Conservation (phyloP, 2,113 vertebrate species). For the Rhagologus leucostigma region DNA sequence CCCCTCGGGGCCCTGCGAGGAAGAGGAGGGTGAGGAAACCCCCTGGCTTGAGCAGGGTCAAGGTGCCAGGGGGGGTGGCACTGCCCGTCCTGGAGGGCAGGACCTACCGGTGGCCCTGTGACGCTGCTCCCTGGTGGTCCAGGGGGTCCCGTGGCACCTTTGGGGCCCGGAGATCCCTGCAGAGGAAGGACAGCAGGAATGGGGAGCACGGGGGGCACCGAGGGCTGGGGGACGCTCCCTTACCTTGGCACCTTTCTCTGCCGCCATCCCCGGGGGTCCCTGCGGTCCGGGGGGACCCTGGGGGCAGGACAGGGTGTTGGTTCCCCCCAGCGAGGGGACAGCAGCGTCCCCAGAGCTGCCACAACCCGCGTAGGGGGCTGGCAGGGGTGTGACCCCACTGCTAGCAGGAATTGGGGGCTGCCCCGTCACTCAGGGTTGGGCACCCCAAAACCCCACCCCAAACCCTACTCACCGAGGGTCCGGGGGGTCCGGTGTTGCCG, state of each 20-base stretch:
- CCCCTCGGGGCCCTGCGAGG: slow-evolving; percentile 62
- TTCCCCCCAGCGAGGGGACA: fast-evolving
- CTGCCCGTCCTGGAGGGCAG: fast-evolving
- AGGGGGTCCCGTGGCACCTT: slow-evolving; percentile 76
- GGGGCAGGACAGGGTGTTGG: not conserved
- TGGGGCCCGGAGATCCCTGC: slow-evolving; percentile 74
- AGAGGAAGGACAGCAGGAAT: not conserved
- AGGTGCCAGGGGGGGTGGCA: not conserved
- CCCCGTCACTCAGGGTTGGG: not conserved
- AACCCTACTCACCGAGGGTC: slow-evolving; percentile 34
- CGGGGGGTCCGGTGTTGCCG: slow-evolving; percentile 64
- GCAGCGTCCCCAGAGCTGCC: not conserved
- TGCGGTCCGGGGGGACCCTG: slow-evolving; percentile 80
- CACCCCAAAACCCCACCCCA: not conserved
- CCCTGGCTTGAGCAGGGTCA: fast-evolving
- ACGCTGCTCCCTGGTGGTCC: slow-evolving; percentile 74
- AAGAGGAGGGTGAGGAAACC: not conserved
- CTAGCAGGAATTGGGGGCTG: fast-evolving
- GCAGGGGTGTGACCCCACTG: fast-evolving
- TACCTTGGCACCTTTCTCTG: slow-evolving; percentile 82
- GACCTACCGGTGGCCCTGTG: slow-evolving; percentile 79
- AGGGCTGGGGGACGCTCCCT: not conserved
- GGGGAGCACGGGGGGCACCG: not conserved
- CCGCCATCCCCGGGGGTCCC: slow-evolving; percentile 69
- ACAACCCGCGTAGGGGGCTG: fast-evolving